Conservation (phyloP, 2,113 vertebrate genomes). For the Gobiocypris rarus region DNA sequence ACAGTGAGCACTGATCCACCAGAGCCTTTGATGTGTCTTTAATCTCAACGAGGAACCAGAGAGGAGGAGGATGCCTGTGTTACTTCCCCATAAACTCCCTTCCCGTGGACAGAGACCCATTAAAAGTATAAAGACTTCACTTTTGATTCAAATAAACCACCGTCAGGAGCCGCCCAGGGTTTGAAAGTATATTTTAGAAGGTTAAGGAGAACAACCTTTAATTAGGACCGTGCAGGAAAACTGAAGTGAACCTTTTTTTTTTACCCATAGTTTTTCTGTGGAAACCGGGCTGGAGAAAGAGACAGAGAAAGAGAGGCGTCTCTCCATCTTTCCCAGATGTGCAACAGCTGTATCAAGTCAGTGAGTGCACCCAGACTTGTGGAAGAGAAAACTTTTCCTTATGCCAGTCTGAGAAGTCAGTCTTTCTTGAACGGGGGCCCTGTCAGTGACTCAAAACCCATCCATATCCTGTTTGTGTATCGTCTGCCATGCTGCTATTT, state of each 20-base stretch:
- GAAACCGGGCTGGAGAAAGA: slow-evolving; percentile 39
- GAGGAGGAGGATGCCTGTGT: slow-evolving; percentile 43
- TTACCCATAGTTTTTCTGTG: slow-evolving; percentile 26
- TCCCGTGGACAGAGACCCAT: slow-evolving; percentile 38
- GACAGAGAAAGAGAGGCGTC: slow-evolving; percentile 22
- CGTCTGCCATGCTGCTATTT: slow-evolving; percentile 41
- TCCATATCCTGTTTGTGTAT: slow-evolving; percentile 35
- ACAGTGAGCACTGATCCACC: slow-evolving; percentile 29
- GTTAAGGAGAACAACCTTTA: slow-evolving; percentile 50
- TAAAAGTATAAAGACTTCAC: slow-evolving; percentile 54
- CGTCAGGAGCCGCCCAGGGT: slow-evolving; percentile 31
- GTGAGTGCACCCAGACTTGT: slow-evolving; percentile 19
- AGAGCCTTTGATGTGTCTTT: slow-evolving; percentile 54
- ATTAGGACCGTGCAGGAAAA: slow-evolving; percentile 48
- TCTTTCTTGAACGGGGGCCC: slow-evolving; percentile 51
- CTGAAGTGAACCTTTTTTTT: slow-evolving; percentile 14
- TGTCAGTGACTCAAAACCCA: slow-evolving; percentile 30
- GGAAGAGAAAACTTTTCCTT: slow-evolving; percentile 19
- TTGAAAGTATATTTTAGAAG: slow-evolving; percentile 48
- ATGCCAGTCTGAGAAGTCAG: slow-evolving; percentile 51
- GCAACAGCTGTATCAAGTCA: slow-evolving; percentile 63
- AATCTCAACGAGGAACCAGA: slow-evolving; percentile 49
- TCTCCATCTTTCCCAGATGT: slow-evolving; percentile 55
- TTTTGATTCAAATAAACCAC: slow-evolving; percentile 52
- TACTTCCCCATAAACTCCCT: slow-evolving; percentile 51